Evolutionary conservation across 2,797 vertebrate genomes (phyloP), one percentile per base, ranked within the genome.

Genomic region (Mareca penelope): DNA sequence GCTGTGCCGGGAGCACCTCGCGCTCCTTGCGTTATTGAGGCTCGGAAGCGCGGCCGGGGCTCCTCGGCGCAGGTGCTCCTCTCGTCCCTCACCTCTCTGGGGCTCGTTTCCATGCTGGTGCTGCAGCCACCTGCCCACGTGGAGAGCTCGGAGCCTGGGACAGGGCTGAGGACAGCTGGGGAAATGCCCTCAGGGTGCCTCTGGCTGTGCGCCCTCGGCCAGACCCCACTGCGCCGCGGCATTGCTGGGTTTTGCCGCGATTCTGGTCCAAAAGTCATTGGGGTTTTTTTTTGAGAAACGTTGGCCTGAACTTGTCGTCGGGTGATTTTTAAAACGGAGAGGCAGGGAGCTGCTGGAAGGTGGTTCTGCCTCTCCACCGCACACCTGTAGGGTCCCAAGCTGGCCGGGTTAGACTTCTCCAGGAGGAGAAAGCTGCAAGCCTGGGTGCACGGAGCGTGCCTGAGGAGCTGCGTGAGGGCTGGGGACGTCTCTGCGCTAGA

Each of bases 1-100:
- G 1, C 4, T 3, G 40, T 18, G 40, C 82, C 2, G 17, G 55
- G 61, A 10, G 50, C 0, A 1, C 31, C 35, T 80, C 15, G 1
- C 1, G 35, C 19, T 13, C 31, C 64, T 17, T 28, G 52, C 0
- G 1, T 44, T 33, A 12, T 90, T 88, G 15, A 3, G 37, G 9
- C 26, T 63, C 26, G 5, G 17, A 40, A 39, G 16, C 10, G 12
- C 8, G 18, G 55, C 16, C 17, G 67, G 59, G 44, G 79, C 3
- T 84, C 64, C 26, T 29, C 35, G 63, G 61, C 6, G 4, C 64
- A n/a, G 76, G 46, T 80, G 37, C 17, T 65, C 23, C 39, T 50
- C 55, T 80, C 0, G 0, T 15, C 8, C 1, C 3, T 60, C 10
- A 56, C 42, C 55, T 78, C 4, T 8, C 56, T 42, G 85, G 57